Evolutionary conservation across 2,888 invertebrate species (phyloP).

Genomic region (Tuberolachnus salignus): DNA sequence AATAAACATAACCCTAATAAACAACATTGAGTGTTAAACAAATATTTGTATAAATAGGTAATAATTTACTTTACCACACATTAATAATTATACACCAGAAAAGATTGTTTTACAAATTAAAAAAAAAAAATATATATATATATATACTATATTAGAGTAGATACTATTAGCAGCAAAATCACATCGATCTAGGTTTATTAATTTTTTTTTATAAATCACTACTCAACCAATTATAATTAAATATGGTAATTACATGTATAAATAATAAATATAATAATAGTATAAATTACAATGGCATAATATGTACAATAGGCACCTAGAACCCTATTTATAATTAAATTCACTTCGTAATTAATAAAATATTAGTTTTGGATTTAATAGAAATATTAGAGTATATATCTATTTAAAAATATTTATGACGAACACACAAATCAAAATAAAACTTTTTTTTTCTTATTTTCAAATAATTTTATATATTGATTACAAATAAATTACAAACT

Average conservation of each 20-base stretch:
- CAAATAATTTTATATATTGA: slow-evolving; percentile 7
- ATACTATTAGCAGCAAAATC: slow-evolving; percentile 12
- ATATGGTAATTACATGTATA: slow-evolving; percentile 33
- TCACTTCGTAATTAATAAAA: background rate
- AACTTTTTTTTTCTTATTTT: background rate
- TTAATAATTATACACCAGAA: slow-evolving; percentile 30
- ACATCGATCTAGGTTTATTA: slow-evolving; percentile 19
- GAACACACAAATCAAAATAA: background rate
- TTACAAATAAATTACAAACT: background rate
- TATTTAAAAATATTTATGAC: background rate
- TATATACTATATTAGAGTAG: slow-evolving; percentile 23
- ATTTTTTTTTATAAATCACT: background rate
- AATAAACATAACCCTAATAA: background rate
- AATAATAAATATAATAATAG: slow-evolving; percentile 37
- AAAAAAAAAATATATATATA: slow-evolving; percentile 8
- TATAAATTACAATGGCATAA: slow-evolving; percentile 41
- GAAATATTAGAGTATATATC: background rate
- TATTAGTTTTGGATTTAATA: slow-evolving; percentile 1
- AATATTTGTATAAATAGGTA: slow-evolving; percentile 18
- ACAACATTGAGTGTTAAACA: slow-evolving; percentile 30
- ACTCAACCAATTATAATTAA: slow-evolving; percentile 28
- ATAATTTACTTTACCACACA: slow-evolving; percentile 35
- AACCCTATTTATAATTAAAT: slow-evolving; percentile 11
- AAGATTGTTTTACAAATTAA: slow-evolving; percentile 27
- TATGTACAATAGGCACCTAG: background rate